These are phyloP conservation scores for Epistrophe eligans DNA, from an alignment of 2,888 invertebrate genomes.

Conservation along the genomic window DNA sequence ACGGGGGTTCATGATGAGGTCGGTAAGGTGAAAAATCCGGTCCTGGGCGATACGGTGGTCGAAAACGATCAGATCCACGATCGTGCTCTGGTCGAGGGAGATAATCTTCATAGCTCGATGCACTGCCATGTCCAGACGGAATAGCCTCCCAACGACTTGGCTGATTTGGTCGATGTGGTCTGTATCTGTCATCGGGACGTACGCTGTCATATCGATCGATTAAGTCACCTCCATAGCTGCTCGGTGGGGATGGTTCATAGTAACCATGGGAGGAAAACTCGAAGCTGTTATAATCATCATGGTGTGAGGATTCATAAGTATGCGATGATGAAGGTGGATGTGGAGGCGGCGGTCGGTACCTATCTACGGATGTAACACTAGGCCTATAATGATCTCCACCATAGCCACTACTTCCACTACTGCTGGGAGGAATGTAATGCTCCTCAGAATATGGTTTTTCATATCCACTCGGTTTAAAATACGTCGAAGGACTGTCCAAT, in stretches of 20 bases:
- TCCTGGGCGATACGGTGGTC: constrained; percentile 81
- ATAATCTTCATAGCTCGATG: constrained; percentile 81
- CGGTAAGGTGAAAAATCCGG: constrained; percentile 81
- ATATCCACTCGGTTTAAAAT: constrained; percentile 80
- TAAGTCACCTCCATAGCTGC: constrained; percentile 80
- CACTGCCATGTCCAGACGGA: constrained; percentile 80
- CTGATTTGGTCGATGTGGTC: constrained; percentile 77
- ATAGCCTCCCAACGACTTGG: constrained; percentile 81
- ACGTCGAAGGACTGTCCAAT: constrained; percentile 79
- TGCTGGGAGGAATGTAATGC: constrained; percentile 77
- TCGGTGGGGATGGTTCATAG: constrained; percentile 81
- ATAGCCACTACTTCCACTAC: constrained; percentile 77
- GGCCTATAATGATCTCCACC: constrained; percentile 79
- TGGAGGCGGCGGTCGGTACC: constrained; percentile 80
- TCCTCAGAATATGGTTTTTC: constrained; percentile 78
- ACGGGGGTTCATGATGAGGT: constrained; percentile 78
- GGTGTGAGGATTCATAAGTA: constrained; percentile 80
- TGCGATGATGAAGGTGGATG: constrained; percentile 78
- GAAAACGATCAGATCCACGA: constrained; percentile 79
- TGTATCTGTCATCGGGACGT: constrained; percentile 79
- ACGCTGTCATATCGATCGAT: constrained; percentile 82
- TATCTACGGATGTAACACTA: constrained; percentile 80
- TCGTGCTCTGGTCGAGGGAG: constrained; percentile 79
- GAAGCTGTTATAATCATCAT: constrained; percentile 80
- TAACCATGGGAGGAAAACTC: constrained; percentile 82